These are phyloP conservation scores for Chaetodon auriga DNA, from an alignment of 2,113 vertebrate genomes.

Conservation along the genomic window DNA sequence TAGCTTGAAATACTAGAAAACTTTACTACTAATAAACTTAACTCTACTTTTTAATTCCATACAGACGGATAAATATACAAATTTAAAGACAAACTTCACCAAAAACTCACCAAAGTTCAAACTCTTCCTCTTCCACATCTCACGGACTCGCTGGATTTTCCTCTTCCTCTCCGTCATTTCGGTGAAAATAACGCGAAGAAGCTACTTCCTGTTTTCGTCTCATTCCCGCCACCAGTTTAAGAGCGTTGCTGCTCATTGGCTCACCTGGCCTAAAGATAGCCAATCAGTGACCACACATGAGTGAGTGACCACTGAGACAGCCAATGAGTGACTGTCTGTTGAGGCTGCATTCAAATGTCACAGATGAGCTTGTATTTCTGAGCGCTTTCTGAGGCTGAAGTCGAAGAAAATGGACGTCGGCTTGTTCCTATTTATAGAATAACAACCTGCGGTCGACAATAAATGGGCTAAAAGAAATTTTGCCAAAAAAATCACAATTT, in stretches of 20 bases:
- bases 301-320: background rate
- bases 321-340: conserved; percentile 6
- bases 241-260: conserved; percentile 10
- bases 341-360: background rate
- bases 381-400: background rate
- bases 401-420: no score
- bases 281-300: background rate
- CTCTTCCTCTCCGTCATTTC: no score
- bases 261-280: background rate
- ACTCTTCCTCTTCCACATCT: background rate
- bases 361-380: background rate
- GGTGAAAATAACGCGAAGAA: background rate
- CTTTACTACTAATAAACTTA: accelerated
- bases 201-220: background rate
- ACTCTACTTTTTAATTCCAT: background rate
- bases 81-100: background rate
- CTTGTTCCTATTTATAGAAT: no score
- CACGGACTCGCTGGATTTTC: no score
- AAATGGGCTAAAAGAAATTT: no score
- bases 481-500: no score
- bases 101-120: background rate
- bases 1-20: background rate
- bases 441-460: no score
- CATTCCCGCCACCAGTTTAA: background rate
- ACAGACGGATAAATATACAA: background rate